A percentile compares a stretch with the other conserved stretches of the same genome.
These are phyloP conservation scores for Antedon mediterranea DNA, from an alignment of 53 echinoderm and acorn worm species.

Conservation along the genomic window DNA sequence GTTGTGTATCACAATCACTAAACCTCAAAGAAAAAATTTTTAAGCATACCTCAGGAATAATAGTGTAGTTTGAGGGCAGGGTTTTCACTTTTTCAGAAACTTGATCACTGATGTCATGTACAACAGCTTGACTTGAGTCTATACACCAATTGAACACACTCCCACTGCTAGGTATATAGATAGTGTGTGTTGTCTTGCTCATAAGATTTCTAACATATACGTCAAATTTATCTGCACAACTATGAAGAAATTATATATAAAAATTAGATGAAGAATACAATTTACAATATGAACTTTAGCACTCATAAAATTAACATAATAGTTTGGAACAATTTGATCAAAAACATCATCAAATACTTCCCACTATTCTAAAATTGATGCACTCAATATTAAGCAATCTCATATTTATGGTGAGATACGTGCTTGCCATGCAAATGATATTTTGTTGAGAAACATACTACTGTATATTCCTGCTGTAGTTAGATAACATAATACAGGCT, in stretches of 20 bases:
- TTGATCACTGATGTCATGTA: slow-evolving; percentile 47
- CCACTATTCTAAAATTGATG: too few species aligned
- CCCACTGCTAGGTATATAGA: slow-evolving; percentile 52
- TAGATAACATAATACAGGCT: too few species aligned
- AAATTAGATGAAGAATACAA: too few species aligned
- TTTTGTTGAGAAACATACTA: too few species aligned
- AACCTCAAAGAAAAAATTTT: neutral
- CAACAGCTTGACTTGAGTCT: slow-evolving; percentile 48
- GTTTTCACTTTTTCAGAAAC: slow-evolving; percentile 61
- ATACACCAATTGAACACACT: slow-evolving; percentile 63
- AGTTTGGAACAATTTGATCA: too few species aligned
- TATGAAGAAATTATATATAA: slow-evolving; percentile 14
- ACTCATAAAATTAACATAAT: too few species aligned
- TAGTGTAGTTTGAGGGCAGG: slow-evolving; percentile 59
- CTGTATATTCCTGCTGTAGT: too few species aligned
- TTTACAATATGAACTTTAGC: too few species aligned
- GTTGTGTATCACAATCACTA: neutral
- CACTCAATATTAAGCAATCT: too few species aligned
- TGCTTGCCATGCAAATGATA: too few species aligned
- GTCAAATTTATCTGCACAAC: slow-evolving; percentile 51
- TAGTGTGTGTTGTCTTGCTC: slow-evolving; percentile 44
- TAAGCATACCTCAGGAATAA: slow-evolving; percentile 70
- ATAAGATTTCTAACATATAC: slow-evolving; percentile 58
- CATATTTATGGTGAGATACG: too few species aligned
- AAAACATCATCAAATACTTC: too few species aligned